Base-by-base conservation (phyloP, 2,888 invertebrate genomes). In the Hymenopus coronatus region DNA sequence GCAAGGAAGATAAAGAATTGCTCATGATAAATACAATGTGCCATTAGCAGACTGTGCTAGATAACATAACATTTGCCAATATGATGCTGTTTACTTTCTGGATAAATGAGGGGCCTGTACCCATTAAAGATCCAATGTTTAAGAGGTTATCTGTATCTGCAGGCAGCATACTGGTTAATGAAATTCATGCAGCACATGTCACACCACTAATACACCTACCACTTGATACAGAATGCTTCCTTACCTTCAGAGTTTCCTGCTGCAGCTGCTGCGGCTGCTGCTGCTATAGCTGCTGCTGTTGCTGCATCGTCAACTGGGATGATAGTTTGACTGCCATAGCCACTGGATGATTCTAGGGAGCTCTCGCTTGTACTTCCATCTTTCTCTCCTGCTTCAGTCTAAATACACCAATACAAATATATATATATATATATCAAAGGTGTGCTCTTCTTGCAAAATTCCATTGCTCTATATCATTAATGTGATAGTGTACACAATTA, bases 281-380 rank as follows among this genome's bases (percentile, higher is more conserved):
- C 86, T 8, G 40, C 82, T 27, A 81, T 33, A n/a, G 87, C 87
- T 30, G 82, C 30, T 25, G 46, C 87, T 28, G 87, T 81, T 70
- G 91, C 90, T 27, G 91, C 90, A 87, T 90, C 90, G 12, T 91
- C 92, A 28, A 90, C 90, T n/a, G 96, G 96, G 92, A 96, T 95
- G 15, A 96, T 96, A 2, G 96, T 96, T 92, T 97, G 97, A 92
- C 96, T 97, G 84, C 96, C 96, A 92, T 97, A 97, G 0, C 96
- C 96, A 91, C 96, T 96, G 46, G 96, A 96, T 0, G 96, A 96
- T 91, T 96, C 96, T 88, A 96, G 93, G 0, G 96, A 96, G 27
- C 96, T 96, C 92, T 96, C 96, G 91, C 96, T 96, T 28, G 96
- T 96, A 92, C 96, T 96, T 92, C 96, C 95, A 89, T 91, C 91